Conservation (phyloP, 2,797 vertebrate genomes). For the Smutsia temminckii region DNA sequence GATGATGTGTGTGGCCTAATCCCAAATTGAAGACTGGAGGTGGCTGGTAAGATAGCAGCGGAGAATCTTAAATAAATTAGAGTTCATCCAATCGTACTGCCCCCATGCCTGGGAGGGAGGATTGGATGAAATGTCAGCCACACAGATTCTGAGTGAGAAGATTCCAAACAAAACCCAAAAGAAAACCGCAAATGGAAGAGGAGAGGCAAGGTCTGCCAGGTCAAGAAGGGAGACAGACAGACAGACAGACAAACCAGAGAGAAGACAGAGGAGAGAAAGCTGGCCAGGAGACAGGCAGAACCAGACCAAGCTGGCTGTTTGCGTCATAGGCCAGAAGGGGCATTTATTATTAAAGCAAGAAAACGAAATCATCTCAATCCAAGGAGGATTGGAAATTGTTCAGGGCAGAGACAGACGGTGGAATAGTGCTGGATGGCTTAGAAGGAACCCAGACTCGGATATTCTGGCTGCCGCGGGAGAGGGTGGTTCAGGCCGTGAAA, state of each 20-base stretch:
- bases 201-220: neutral
- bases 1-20: neutral
- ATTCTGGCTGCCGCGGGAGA: neutral
- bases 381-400: neutral
- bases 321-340: neutral
- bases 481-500: rapidly evolving
- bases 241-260: neutral
- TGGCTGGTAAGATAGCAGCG: neutral
- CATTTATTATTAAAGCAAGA: neutral
- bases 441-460: neutral
- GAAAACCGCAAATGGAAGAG: neutral
- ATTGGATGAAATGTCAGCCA: neutral
- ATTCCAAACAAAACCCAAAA: neutral
- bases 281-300: neutral
- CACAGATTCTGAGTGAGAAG: neutral
- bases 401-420: neutral
- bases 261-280: neutral
- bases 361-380: neutral
- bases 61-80: neutral
- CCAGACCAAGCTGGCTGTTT: neutral
- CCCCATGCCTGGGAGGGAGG: neutral
- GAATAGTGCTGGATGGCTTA: too few relatives aligned
- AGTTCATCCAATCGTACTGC: neutral
- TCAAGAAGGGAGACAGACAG: neutral
- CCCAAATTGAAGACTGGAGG: neutral